Percentiles rank a stretch among this genome's conserved stretches.
Evolutionary conservation across 1,140 invertebrate species (phyloP).

Genomic region (Muscidifurax raptorellus): DNA sequence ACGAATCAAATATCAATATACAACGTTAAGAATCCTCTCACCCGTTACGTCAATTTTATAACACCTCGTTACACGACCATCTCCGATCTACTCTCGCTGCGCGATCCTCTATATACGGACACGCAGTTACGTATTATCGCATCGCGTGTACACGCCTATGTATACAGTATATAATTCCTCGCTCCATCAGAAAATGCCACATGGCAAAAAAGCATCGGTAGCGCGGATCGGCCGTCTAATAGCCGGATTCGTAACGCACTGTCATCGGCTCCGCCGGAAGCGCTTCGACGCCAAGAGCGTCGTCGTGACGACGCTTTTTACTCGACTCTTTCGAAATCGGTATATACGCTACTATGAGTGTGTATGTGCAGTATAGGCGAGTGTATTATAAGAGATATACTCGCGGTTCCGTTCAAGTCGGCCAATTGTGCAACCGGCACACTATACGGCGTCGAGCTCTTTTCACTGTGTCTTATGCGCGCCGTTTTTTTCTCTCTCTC

Average conservation of each 20-base stretch:
- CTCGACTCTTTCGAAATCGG: slow-evolving; percentile 6
- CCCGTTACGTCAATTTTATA: too few species aligned
- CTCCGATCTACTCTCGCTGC: too few species aligned
- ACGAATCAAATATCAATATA: too few species aligned
- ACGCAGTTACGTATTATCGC: too few species aligned
- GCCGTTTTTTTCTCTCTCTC: neutral
- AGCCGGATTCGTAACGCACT: neutral
- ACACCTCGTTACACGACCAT: too few species aligned
- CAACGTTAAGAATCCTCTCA: too few species aligned
- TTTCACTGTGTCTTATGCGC: neutral
- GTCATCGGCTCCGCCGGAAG: slow-evolving; percentile 19
- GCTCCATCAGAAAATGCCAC: too few species aligned
- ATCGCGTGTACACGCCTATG: too few species aligned
- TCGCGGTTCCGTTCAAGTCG: neutral
- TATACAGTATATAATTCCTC: too few species aligned
- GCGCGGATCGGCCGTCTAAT: neutral
- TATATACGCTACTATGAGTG: too few species aligned
- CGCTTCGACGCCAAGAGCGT: neutral
- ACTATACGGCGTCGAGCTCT: neutral
- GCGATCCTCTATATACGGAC: too few species aligned
- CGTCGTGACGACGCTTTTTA: slow-evolving; percentile 19
- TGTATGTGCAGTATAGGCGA: neutral
- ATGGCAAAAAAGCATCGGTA: neutral
- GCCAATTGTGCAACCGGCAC: neutral
- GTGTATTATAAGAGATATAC: neutral